Evolutionary conservation across 2,797 vertebrate species (phyloP), one percentile per base, ranked within the genome.

Genomic region (Girardinus metallicus): DNA sequence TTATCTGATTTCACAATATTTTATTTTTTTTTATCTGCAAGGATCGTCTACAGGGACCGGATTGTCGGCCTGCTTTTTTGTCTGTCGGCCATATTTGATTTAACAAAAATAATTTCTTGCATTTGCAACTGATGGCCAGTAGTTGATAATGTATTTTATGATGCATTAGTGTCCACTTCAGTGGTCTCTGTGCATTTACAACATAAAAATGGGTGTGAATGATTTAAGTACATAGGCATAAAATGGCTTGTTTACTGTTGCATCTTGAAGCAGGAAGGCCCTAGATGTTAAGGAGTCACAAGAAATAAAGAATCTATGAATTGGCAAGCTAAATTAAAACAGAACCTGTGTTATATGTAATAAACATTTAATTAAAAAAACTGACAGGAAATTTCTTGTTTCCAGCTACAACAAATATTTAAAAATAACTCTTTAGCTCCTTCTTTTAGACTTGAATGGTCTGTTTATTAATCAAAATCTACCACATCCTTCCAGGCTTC

Each of bases 401-500:
- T 78, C 5, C 21, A 36, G 23, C 46, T 21, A 44, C 44, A 5
- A 51, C 36, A 26, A 43, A 13, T 70, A 9, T 39, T 9, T 18
- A 39, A 66, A 66, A 29, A 15, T 4, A 36, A 13, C 41, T 34
- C 18, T 74, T 13, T 36, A 41, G 7, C 12, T 81, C 26, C 9
- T 71, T 26, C 5, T 10, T 39, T 3, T 44, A 47, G 21, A 3
- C 2, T 1, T 29, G 7, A 51, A 39, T 7, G 51, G 78, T 81
- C 12, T 29, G 29, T 11, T 57, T 5, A 64, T 68, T 73, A 47
- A 76, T 73, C 31, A 34, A 23, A 34, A 31, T 34, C 44, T 76
- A 12, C 23, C 3, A 81, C 7, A 78, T 43, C 81, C 80, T 95
- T 66, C 95, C 95, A 93, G 96, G 96, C 55, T 97, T 99, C 87